A percentile compares a stretch with the other conserved stretches of the same genome.
These are phyloP conservation scores for Melanophora roralis DNA, from an alignment of 2,888 invertebrate species.

Conservation along the genomic window DNA sequence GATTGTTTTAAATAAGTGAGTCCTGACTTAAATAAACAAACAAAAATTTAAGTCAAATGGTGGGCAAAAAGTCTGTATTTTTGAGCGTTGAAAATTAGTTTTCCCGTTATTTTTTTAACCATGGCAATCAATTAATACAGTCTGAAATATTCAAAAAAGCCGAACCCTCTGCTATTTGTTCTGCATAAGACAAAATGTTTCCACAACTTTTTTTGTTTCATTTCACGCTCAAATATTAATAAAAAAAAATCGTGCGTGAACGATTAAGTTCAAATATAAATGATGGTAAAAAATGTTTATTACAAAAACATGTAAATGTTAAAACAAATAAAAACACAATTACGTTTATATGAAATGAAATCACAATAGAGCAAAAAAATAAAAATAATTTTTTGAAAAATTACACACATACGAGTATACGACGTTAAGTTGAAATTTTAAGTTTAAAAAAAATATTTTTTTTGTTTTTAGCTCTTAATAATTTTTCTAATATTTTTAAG, in stretches of 20 bases:
- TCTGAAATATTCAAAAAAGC: no score
- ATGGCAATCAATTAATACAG: no score
- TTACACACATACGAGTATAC: slow-evolving; percentile 75
- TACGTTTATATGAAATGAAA: slow-evolving; percentile 22
- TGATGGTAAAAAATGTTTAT: neutral
- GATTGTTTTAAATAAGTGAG: no score
- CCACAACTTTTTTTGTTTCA: slow-evolving; percentile 38
- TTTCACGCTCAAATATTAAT: neutral
- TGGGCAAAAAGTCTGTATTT: no score
- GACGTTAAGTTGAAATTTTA: slow-evolving; percentile 65
- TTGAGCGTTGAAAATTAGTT: no score
- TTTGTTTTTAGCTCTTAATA: slow-evolving; percentile 4
- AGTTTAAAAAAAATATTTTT: slow-evolving; percentile 64
- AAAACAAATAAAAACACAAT: slow-evolving; percentile 47
- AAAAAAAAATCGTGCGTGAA: slow-evolving; percentile 49
- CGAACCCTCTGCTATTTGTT: no score
- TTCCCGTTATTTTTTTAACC: no score
- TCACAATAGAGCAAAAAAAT: slow-evolving; percentile 36
- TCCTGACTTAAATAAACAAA: no score
- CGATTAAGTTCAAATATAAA: slow-evolving; percentile 31
- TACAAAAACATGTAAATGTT: slow-evolving; percentile 20
- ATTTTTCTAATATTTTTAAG: slow-evolving; percentile 13
- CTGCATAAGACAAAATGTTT: neutral
- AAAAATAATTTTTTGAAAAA: slow-evolving; percentile 53
- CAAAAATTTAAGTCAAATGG: no score